phyloP scores from a whole-genome alignment of 1,140 invertebrate species.

The Drosophila parvula region DNA sequence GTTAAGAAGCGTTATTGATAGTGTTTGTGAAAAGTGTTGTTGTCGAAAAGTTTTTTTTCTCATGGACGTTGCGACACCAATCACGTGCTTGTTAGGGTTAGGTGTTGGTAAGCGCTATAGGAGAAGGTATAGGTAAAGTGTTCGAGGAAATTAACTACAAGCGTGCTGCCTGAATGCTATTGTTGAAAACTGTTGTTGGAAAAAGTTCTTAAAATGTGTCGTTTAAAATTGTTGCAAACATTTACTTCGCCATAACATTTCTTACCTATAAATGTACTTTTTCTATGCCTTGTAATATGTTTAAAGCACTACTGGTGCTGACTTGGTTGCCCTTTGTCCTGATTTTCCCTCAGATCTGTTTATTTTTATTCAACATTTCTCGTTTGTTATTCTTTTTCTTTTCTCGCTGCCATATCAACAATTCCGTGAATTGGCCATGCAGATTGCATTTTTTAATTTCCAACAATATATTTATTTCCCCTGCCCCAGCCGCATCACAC shows the following conservation, averaged over 20 bases:
- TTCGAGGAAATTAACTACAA: too few species aligned
- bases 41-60: too few species aligned
- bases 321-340: too few species aligned
- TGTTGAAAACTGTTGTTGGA: neutral
- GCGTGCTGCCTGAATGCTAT: too few species aligned
- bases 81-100: too few species aligned
- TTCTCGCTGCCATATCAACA: neutral
- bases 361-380: neutral
- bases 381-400: too few species aligned
- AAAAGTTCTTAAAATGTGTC: neutral
- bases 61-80: too few species aligned
- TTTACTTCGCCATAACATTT: too few species aligned
- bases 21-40: neutral
- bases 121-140: too few species aligned
- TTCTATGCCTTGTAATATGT: neutral
- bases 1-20: neutral
- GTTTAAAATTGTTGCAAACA: neutral
- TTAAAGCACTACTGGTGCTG: neutral
- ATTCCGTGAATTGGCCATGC: slow-evolving; percentile 7
- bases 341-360: neutral
- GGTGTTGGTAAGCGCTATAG: too few species aligned
- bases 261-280: too few species aligned
- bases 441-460: slow-evolving; percentile 24
- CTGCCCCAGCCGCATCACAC: neutral
- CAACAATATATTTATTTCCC: slow-evolving; percentile 1